phyloP scores from a whole-genome alignment of 1,140 invertebrate species.

The Pemphigus obesinymphae region DNA sequence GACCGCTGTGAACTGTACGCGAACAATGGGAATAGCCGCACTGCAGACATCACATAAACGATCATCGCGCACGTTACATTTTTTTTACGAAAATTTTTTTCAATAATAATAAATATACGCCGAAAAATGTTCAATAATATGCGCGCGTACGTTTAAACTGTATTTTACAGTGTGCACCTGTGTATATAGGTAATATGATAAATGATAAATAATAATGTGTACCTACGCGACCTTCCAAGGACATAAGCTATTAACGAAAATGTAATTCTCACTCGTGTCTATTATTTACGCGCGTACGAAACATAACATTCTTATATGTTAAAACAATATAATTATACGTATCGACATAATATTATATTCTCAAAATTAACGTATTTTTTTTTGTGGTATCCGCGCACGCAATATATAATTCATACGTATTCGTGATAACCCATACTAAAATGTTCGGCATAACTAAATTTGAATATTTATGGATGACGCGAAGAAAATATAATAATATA shows the following conservation, averaged over 20 bases:
- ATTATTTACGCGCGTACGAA: too few species aligned
- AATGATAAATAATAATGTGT: too few species aligned
- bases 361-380: too few species aligned
- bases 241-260: background rate
- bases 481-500: background rate
- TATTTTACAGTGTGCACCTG: background rate
- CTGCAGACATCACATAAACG: background rate
- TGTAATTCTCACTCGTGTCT: background rate
- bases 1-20: conserved; percentile 13
- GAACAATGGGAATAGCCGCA: background rate
- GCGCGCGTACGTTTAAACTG: background rate
- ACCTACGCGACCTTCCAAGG: background rate
- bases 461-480: background rate
- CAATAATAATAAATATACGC: background rate
- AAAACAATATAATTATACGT: too few species aligned
- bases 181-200: too few species aligned
- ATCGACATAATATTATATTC: too few species aligned
- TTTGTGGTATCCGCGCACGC: background rate
- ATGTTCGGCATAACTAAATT: background rate
- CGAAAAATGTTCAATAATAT: background rate
- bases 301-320: too few species aligned
- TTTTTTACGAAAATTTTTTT: background rate
- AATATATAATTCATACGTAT: background rate
- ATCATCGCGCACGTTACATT: background rate
- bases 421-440: background rate